Base-by-base conservation (phyloP, 2,888 invertebrate genomes). In the Elegia similella region DNA sequence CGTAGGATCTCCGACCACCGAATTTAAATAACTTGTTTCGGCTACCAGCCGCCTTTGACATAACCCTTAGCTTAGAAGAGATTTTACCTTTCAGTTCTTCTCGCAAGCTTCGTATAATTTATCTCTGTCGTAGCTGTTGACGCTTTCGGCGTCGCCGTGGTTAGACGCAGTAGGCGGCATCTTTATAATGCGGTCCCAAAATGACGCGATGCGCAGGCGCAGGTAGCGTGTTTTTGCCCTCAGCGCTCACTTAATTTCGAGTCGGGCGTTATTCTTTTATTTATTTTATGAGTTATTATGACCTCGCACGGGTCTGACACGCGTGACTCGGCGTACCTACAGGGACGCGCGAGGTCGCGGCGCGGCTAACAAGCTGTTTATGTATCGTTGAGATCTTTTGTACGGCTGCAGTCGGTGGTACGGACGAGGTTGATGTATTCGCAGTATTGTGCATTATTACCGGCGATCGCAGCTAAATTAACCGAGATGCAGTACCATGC, bases 1-100 rank as follows among this genome's bases (percentile, higher is more conserved):
- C 77, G 82, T 76, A 75, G 70, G 73, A 70, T 71, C 70, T 67
- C 70, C 78, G 78, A 78, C 76, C 73, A 68, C 72, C 73, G 73
- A 80, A 88, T 88, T 88, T 88, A 81, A 88, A 90, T 88, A 90
- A 88, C 89, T 83, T 76, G 89, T 88, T 89, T 82, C 73, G 77
- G 82, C 84, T 84, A 76, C 87, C 82, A 75, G 34, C 73, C 75
- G 78, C 76, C 75, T 80, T 84, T 85, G 82, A 86, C 86, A 78
- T 83, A 84, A 81, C 79, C 85, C 79, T 82, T 73, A 72, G 70
- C 59, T 75, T 70, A 76, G 78, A 76, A 71, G 69, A 71, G 75
- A 75, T 77, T 70, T 61, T 67, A 67, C 69, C 73, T 78, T 80
- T 72, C 79, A 75, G 80, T 86, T 75, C 69, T 66, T 69, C 78